A percentile compares a stretch with the other conserved stretches of the same genome.
Conservation (phyloP, 2,113 vertebrate species). For the Engraulis encrasicolus region DNA sequence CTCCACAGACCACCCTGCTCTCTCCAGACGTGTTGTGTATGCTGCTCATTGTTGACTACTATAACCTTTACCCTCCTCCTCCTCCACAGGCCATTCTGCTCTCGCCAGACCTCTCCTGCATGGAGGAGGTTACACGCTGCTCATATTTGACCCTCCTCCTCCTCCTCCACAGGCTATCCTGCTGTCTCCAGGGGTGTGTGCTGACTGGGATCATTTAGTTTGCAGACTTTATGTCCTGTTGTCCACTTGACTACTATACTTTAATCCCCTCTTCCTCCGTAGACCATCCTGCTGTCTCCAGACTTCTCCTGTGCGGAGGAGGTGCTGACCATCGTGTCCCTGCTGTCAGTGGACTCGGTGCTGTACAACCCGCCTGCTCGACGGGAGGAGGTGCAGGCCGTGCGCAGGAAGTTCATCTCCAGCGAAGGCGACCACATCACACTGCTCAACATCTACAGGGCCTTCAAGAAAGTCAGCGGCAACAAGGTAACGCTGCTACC, state of each 20-base stretch:
- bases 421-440: conserved; percentile 95
- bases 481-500: conserved; percentile 92
- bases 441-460: conserved; percentile 88
- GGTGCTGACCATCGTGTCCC: conserved; percentile 88
- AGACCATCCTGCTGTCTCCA: conserved; percentile 91
- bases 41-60: too few relatives aligned
- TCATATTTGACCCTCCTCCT: too few relatives aligned
- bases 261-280: conserved; percentile 40
- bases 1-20: too few relatives aligned
- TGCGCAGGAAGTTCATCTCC: conserved; percentile 89
- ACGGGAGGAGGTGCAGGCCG: conserved; percentile 84
- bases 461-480: conserved; percentile 84
- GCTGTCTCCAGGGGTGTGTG: too few relatives aligned
- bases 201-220: too few relatives aligned
- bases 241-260: too few relatives aligned
- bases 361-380: conserved; percentile 86
- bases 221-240: too few relatives aligned
- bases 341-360: conserved; percentile 92
- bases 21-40: too few relatives aligned
- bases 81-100: conserved; percentile 86
- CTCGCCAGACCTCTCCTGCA: conserved; percentile 88
- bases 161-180: too few relatives aligned
- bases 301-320: conserved; percentile 92
- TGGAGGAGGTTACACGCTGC: conserved; percentile 94
- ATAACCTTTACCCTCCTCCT: too few relatives aligned